phyloP scores from a whole-genome alignment of 2,888 invertebrate genomes.

The Noctua pronuba region DNA sequence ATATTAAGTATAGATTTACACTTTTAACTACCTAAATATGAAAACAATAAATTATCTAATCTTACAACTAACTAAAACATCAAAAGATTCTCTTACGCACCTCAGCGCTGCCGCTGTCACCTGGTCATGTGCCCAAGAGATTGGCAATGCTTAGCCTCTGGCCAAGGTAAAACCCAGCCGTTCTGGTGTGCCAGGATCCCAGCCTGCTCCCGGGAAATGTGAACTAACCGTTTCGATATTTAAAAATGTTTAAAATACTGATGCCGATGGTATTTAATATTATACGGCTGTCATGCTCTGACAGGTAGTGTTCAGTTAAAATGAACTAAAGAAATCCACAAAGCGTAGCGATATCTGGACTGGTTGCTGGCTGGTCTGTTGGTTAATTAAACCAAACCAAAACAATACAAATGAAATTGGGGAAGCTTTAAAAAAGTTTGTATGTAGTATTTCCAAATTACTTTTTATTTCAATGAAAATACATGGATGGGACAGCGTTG shows the following conservation, averaged over 20 bases:
- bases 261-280: background rate
- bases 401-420: too few relatives aligned
- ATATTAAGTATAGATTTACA: background rate
- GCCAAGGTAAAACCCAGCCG: background rate
- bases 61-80: background rate
- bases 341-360: background rate
- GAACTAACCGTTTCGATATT: background rate
- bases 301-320: background rate
- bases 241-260: too few relatives aligned
- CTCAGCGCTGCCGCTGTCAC: background rate
- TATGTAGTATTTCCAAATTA: too few relatives aligned
- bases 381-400: too few relatives aligned
- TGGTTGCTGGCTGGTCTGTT: too few relatives aligned
- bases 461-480: background rate
- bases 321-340: background rate
- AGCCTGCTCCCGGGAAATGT: background rate
- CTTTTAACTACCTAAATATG: background rate
- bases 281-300: background rate
- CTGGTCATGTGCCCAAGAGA: background rate
- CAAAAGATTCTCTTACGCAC: background rate
- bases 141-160: background rate
- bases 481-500: background rate
- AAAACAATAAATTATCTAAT: background rate
- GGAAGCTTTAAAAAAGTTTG: too few relatives aligned
- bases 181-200: background rate